Evolutionary conservation across 2,888 invertebrate species (phyloP), one percentile per base, ranked within the genome.

Genomic region (Sussaba pulchella): DNA sequence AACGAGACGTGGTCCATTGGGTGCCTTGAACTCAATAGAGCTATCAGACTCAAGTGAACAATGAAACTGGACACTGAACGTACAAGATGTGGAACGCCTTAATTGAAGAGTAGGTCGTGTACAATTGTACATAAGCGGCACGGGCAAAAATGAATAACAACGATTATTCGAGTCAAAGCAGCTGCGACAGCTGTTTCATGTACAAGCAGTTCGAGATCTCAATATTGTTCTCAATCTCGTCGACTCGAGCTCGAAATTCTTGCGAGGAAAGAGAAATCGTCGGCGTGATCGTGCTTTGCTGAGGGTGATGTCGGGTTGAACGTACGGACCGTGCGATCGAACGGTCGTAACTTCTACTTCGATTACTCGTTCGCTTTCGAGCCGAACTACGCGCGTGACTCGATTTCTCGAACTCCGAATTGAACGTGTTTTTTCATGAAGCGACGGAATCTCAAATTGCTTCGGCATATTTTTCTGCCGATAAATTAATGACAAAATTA

Each of bases 1-100:
- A 66, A 61, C 47, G 73, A 71, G 54, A 61, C 52, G 67, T 70
- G 52, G 64, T 57, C 45, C 54, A 39, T 45, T 41, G 45, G 45
- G 76, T 78, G 85, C 85, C 86, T 88, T 89, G 87, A 88, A 86
- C 89, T 87, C 85, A 87, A 88, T 88, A 87, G 85, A 86, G 82
- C 74, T 73, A 85, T 87, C 85, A 87, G 84, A 78, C 83, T 73
- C 83, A 87, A 87, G 86, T 83, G 88, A 85, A 84, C 83, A 87
- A 87, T 87, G 84, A 88, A 85, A 84, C 79, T 47, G 82, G 83
- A 85, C 80, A 81, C 43, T 70, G 75, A 75, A 54, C 70, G 74
- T 64, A 64, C 59, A 52, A 52, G 41, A 77, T 67, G 63, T 61
- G 66, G 77, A 78, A 78, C 80, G 80, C 4, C 78, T 85, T 84